Evolutionary conservation across 2,113 vertebrate genomes (phyloP).

Genomic region (Sialia sialis): DNA sequence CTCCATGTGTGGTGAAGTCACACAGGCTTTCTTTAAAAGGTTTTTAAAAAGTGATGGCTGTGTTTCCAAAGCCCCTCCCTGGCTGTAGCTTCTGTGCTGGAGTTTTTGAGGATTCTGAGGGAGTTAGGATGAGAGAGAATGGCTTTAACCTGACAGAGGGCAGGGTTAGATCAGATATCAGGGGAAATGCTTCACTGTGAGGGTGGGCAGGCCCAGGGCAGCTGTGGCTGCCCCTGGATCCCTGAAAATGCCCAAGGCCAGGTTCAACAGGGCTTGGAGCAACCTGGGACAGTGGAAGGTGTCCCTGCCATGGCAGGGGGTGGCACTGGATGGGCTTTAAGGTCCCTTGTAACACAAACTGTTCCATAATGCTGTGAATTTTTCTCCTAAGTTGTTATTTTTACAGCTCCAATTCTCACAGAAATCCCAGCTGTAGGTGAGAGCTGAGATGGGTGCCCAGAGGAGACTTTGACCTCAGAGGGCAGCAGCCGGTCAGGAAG

Average conservation of each 20-base stretch:
- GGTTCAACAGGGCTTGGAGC: fast-evolving
- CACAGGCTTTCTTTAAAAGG: background rate
- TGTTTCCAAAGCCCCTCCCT: background rate
- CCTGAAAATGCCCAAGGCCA: fast-evolving
- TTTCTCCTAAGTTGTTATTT: background rate
- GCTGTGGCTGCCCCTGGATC: background rate
- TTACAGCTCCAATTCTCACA: background rate
- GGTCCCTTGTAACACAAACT: background rate
- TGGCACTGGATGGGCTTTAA: background rate
- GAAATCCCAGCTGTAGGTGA: background rate
- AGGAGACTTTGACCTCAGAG: background rate
- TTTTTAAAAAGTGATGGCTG: background rate
- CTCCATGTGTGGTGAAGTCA: background rate
- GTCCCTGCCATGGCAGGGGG: background rate
- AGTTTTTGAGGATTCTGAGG: background rate
- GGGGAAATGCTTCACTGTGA: background rate
- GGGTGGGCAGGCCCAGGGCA: fast-evolving
- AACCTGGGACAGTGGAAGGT: fast-evolving
- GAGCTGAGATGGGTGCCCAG: background rate
- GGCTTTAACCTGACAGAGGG: background rate
- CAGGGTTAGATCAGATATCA: background rate
- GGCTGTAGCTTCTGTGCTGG: background rate
- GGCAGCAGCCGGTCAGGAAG: background rate
- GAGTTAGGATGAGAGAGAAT: background rate
- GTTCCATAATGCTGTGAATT: background rate